Evolutionary conservation across 2,113 vertebrate species (phyloP).

Genomic region (Propithecus coquereli): DNA sequence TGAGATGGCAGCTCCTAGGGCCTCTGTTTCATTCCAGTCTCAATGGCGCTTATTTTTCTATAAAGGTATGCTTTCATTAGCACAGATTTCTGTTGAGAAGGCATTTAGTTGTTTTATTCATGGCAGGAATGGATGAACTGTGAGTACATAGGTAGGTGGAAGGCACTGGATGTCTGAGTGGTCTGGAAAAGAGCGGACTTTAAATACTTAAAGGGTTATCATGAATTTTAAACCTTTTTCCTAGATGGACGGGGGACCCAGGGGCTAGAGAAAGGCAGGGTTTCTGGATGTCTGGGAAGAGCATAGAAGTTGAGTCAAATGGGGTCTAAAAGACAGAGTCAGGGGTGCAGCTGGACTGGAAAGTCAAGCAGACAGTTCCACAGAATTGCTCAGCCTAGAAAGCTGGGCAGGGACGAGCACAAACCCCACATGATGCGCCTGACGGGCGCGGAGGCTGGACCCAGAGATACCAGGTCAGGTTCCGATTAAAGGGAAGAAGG

Average conservation of each 20-base stretch:
- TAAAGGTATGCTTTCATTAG: not conserved
- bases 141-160: not conserved
- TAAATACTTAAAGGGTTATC: not conserved
- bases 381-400: rapidly evolving
- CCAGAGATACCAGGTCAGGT: not conserved
- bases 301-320: not conserved
- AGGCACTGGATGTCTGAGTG: not conserved
- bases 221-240: not conserved
- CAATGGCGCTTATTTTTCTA: not conserved
- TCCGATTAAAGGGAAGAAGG: not conserved
- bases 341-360: not conserved
- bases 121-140: not conserved
- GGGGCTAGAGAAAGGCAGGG: not conserved
- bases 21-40: not conserved
- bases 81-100: not conserved
- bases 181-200: not conserved
- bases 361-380: not conserved
- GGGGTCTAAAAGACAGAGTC: not conserved
- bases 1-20: not conserved
- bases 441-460: not conserved
- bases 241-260: not conserved
- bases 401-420: not conserved
- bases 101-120: not conserved
- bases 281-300: not conserved
- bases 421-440: not conserved